Evolutionary conservation across 1,140 invertebrate genomes (phyloP).

Genomic region (Theocolax elegans): DNA sequence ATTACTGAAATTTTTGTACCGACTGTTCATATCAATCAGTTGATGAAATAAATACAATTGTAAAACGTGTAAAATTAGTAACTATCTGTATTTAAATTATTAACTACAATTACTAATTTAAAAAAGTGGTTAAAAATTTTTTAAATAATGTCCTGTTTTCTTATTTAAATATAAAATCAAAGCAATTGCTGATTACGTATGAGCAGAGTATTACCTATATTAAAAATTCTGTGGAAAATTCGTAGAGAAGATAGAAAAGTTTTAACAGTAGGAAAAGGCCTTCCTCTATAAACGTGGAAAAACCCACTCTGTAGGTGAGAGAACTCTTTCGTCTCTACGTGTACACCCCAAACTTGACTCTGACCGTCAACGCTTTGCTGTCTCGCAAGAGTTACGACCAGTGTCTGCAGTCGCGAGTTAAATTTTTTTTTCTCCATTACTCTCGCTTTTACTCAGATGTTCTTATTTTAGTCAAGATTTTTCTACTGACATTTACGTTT

Average conservation of each 20-base stretch:
- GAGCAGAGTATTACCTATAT: no score
- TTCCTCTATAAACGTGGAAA: conserved; percentile 16
- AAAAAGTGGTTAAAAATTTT: no score
- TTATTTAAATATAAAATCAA: no score
- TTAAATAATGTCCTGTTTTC: no score
- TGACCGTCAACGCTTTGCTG: conserved; percentile 19
- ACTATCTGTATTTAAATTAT: no score
- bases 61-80: no score
- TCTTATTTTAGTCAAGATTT: conserved; percentile 7
- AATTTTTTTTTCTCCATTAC: conserved; percentile 26
- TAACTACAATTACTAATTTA: no score
- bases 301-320: no score
- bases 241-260: conserved; percentile 25
- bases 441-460: conserved; percentile 9
- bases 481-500: conserved; percentile 3
- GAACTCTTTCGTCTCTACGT: background rate
- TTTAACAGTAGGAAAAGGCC: background rate
- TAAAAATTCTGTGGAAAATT: conserved; percentile 1
- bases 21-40: no score
- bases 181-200: no score
- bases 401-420: background rate
- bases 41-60: no score
- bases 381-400: background rate
- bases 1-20: no score
- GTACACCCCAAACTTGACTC: background rate